Base-by-base conservation (phyloP, 2,113 vertebrate genomes). In the Oreamnos americanus region DNA sequence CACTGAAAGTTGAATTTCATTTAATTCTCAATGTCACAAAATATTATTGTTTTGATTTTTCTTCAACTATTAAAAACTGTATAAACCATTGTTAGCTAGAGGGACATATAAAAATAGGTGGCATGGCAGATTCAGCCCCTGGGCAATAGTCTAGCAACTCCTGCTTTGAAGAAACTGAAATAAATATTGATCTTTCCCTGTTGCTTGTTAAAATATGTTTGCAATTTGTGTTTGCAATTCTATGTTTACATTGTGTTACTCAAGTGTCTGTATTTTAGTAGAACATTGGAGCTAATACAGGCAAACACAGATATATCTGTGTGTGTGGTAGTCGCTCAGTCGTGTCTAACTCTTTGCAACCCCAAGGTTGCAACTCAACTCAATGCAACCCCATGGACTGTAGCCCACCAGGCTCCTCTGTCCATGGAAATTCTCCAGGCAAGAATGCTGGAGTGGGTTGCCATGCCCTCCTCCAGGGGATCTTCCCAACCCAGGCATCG, bases 81-180 rank as follows among this genome's bases (percentile, higher is more conserved):
- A 82, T 90, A 87, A 93, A 51, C 49, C 25, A 71, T 84, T 88
- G 28, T 91, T 87, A 92, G 51, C 49, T 86, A 47, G 82, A 23
- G 53, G 36, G 16, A 43, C 51, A 3, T 71, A 85, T 62, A 23
- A 94, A 92, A 88, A 82, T 76, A 88, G 25, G 45, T 62, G 17
- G 26, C 45, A 47, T 58, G 86, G 21, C 55, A 78, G 74, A 78
- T 93, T 82, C 26, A 15, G n/a, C 58, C 74, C 21, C 17, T 13
- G 55, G 79, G 14, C 28, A 64, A 82, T 21, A 36, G 53, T 82
- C 84, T 33, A 45, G 51, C 12, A 85, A 74, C 33, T 21, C n/a
- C 51, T 90, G 87, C 87, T 89, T 90, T 90, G 84, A 84, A n/a
- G 67, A 74, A 85, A 88, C 87, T 33, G 78, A 96, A 83, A 82